Evolutionary conservation across 92 coral and sea anemone species (phyloP).

Genomic region (Bergia puertoricense): DNA sequence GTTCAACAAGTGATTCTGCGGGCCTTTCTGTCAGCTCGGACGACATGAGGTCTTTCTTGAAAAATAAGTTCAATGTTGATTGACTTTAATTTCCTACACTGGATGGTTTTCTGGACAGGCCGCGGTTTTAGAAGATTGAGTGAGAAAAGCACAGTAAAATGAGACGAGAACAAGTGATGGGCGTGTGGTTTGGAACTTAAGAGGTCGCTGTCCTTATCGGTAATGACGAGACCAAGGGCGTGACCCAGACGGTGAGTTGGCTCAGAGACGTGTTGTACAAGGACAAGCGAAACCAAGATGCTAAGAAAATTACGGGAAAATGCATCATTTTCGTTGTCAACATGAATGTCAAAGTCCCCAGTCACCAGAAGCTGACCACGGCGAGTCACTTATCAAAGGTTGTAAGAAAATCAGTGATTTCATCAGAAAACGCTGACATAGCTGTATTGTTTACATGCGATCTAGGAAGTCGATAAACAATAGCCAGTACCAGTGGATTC

Average conservation of each 20-base stretch:
- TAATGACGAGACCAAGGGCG: neutral
- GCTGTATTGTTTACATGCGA: neutral
- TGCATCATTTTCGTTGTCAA: slow-evolving; percentile 5
- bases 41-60: slow-evolving; percentile 3
- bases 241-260: neutral
- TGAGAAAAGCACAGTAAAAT: neutral
- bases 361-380: neutral
- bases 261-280: neutral
- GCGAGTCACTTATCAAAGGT: neutral
- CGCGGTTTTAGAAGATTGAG: slow-evolving; percentile 4
- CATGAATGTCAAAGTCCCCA: neutral
- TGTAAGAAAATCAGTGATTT: neutral
- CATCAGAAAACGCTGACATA: no score
- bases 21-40: slow-evolving; percentile 1
- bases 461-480: slow-evolving; percentile 9
- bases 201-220: neutral
- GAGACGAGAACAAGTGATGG: slow-evolving; percentile 8
- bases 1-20: neutral
- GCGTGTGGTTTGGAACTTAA: neutral
- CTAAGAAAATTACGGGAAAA: neutral
- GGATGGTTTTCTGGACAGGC: neutral
- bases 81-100: neutral
- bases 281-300: neutral
- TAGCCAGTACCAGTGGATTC: neutral
- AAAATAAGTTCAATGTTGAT: neutral